A percentile compares a stretch with the other conserved stretches of the same genome.
phyloP scores from a whole-genome alignment of 2,888 invertebrate species.

The Philonicus albiceps region DNA sequence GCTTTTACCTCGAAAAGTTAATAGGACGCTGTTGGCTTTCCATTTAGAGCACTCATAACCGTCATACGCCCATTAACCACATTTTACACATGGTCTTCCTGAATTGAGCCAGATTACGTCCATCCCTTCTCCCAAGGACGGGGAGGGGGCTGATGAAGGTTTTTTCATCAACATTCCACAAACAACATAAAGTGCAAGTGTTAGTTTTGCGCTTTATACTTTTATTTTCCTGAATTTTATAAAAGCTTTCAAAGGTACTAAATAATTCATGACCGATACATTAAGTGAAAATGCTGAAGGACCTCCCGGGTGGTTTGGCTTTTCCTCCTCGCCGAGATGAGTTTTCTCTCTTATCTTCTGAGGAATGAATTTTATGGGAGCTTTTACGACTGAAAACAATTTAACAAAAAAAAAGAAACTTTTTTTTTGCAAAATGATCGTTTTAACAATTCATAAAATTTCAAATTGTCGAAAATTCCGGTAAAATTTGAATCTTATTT shows the following conservation, averaged over 20 bases:
- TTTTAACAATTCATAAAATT: conserved; percentile 10
- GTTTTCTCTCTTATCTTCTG: not conserved
- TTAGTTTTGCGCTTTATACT: not conserved
- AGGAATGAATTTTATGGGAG: not conserved
- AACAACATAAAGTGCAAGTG: not conserved
- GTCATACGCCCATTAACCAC: not conserved
- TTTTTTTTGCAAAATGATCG: not conserved
- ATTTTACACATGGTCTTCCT: not conserved
- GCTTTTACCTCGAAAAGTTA: not conserved
- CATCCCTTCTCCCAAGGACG: not conserved
- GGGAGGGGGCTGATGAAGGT: not conserved
- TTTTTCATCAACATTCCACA: not conserved
- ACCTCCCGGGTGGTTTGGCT: not conserved
- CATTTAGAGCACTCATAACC: not conserved
- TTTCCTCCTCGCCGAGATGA: not conserved
- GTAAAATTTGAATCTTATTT: conserved; percentile 1
- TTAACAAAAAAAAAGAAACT: conserved; percentile 4
- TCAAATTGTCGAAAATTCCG: not conserved
- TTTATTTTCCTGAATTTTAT: conserved; percentile 8
- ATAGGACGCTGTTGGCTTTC: not conserved
- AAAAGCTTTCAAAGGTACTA: conserved; percentile 14
- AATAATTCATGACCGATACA: conserved; percentile 25
- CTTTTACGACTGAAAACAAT: not conserved
- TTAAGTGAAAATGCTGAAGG: conserved; percentile 3
- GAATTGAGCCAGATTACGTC: not conserved